phyloP scores from a whole-genome alignment of 2,797 vertebrate species.

The Acanthiza pusilla region DNA sequence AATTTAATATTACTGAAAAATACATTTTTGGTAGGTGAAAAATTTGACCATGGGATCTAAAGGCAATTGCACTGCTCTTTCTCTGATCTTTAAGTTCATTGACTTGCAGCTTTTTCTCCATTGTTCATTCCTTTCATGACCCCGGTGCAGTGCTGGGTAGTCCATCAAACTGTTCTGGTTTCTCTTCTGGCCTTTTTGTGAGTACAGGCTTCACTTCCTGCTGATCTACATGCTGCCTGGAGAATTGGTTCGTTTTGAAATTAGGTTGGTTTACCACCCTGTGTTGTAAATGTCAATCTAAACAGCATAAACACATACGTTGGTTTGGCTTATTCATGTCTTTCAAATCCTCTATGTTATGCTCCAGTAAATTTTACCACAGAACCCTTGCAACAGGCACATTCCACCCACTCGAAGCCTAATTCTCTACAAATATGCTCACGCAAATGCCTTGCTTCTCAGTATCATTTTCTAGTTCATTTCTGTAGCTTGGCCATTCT shows the following conservation, averaged over 20 bases:
- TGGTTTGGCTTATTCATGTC: background rate
- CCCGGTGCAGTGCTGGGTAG: background rate
- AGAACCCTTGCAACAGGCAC: background rate
- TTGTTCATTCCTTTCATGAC: background rate
- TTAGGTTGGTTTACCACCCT: background rate
- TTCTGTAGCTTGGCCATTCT: background rate
- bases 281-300: background rate
- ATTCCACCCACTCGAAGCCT: background rate
- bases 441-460: background rate
- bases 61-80: background rate
- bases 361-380: conserved; percentile 19
- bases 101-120: background rate
- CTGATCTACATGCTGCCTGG: background rate
- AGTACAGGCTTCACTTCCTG: background rate
- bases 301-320: background rate
- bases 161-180: background rate
- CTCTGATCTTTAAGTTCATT: background rate
- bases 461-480: background rate
- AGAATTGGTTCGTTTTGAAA: background rate
- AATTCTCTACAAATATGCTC: background rate
- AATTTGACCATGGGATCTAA: background rate
- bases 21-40: background rate
- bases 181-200: background rate
- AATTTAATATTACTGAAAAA: background rate
- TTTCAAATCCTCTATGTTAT: background rate